Evolutionary conservation across 2,797 vertebrate species (phyloP).

Genomic region (Pogoniulus pusillus): DNA sequence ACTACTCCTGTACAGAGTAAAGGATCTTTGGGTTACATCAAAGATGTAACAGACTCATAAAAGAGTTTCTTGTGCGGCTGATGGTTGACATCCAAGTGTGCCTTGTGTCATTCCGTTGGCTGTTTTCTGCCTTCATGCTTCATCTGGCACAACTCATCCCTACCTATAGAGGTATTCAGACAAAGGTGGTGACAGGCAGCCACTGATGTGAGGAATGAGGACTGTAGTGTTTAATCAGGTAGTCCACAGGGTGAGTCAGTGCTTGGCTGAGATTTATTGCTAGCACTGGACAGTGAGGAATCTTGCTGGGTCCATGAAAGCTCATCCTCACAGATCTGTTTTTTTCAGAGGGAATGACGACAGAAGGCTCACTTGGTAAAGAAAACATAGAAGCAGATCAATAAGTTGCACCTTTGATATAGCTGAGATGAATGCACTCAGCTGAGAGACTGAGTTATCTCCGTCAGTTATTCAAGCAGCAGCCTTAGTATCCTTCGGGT

Average conservation of each 20-base stretch:
- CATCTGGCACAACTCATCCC: constrained; percentile 61
- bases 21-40: constrained; percentile 31
- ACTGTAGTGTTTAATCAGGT: constrained; percentile 46
- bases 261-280: constrained; percentile 33
- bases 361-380: constrained; percentile 53
- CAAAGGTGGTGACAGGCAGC: constrained; percentile 43
- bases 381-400: constrained; percentile 57
- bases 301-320: constrained; percentile 41
- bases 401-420: constrained; percentile 24
- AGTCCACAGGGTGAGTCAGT: constrained; percentile 21
- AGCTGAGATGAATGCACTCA: constrained; percentile 20
- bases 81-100: constrained; percentile 50
- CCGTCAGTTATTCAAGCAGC: too few species aligned
- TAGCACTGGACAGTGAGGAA: constrained; percentile 5
- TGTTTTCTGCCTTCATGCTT: constrained; percentile 67
- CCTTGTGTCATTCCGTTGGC: constrained; percentile 45
- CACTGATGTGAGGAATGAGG: constrained; percentile 50
- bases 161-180: constrained; percentile 39
- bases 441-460: constrained; percentile 5
- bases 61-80: constrained; percentile 41
- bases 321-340: neutral
- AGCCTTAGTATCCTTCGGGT: neutral
- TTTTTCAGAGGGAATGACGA: constrained; percentile 39
- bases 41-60: constrained; percentile 25
- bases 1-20: neutral